phyloP scores from a whole-genome alignment of 2,113 vertebrate species.

The Peucedramus taeniatus region DNA sequence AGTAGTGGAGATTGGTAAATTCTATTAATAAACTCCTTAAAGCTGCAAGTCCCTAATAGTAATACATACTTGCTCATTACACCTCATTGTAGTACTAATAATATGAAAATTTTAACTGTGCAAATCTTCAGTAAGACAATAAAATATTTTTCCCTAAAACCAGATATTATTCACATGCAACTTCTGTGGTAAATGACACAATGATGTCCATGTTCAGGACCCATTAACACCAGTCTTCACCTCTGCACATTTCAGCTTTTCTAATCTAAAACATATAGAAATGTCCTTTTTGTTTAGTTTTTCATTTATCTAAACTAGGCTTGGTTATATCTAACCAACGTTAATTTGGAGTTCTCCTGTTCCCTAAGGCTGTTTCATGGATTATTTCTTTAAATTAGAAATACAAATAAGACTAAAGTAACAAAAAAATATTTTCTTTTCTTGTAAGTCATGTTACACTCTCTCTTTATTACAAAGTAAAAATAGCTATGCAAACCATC shows the following conservation, averaged over 20 bases:
- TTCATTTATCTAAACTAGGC: background rate
- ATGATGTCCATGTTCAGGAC: background rate
- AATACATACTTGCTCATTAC: background rate
- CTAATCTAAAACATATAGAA: background rate
- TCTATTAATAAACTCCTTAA: background rate
- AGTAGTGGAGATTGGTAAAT: background rate
- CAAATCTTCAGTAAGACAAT: background rate
- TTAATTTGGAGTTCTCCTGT: background rate
- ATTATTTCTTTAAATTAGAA: background rate
- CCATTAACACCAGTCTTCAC: background rate
- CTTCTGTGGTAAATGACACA: background rate
- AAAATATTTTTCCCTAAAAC: background rate
- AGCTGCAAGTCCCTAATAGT: background rate
- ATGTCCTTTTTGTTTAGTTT: background rate
- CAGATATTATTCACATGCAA: background rate
- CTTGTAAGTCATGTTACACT: background rate
- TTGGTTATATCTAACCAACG: background rate
- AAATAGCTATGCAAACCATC: background rate
- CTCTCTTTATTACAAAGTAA: background rate
- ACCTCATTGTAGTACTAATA: background rate
- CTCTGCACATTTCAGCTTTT: background rate
- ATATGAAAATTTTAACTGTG: background rate
- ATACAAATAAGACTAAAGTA: background rate
- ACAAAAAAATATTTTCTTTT: background rate
- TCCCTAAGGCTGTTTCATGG: rapidly evolving